Base-by-base conservation (phyloP, 2,113 vertebrate genomes). In the Percina caprodes region DNA sequence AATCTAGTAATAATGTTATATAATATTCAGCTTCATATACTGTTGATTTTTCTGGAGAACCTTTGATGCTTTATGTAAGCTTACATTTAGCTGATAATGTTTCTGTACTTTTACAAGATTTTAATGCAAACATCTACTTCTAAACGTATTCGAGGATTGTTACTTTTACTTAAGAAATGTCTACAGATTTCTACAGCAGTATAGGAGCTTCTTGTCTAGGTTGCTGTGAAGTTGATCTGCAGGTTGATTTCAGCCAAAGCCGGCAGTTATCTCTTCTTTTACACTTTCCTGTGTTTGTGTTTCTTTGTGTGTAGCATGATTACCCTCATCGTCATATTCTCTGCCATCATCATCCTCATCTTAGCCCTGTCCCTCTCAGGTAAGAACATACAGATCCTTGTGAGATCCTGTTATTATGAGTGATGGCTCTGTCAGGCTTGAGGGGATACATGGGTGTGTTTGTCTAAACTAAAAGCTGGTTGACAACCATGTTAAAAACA, bases 331-430 rank as follows among this genome's bases (percentile, higher is more conserved):
- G 0, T 91, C 46, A 0, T 89, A 7, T 82, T 92, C 26, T 5
- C 77, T 0, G 13, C 66, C 13, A 0, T 89, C 88, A 81, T 92
- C 90, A 86, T 93, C 69, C 77, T 93, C 77, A 48, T 91, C 80
- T 15, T 94, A 2, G 19, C 73, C 21, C 2, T 91, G 65, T 15
- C 82, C 2, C 80, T 93, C 13, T 35, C 90, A 35, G 42, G 92
- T 93, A 85, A 89, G 88, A 39, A 2, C n/a, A 14, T 1, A 4
- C 23, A 2, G 35, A 72, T 49, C 30, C 11, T 58, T 51, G 13
- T 62, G 35, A 42, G 18, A 52, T 48, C 19, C 8, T 77, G 46
- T 67, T 45, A 4, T 61, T 8, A 23, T 56, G 19, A 35, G 26
- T 8, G 15, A 15, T 13, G 12, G 4, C 13, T 48, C 16, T 24